Evolutionary conservation across 2,797 vertebrate genomes (phyloP).

Genomic region (Craterocephalus amniculus): DNA sequence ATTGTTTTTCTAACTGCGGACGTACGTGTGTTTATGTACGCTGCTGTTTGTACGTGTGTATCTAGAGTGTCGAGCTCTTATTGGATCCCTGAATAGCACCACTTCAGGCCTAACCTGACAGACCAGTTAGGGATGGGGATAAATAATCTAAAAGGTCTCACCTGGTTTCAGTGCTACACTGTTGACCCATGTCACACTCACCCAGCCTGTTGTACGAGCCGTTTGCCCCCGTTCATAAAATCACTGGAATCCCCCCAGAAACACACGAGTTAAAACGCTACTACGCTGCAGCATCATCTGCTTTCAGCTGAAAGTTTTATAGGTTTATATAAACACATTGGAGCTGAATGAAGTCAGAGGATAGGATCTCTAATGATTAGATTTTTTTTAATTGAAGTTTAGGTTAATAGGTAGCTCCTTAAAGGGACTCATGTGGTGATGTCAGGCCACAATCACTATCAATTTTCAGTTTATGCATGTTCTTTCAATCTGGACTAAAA

Average conservation of each 20-base stretch:
- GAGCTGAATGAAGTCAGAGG: slow-evolving; percentile 37
- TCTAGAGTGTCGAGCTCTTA: slow-evolving; percentile 65
- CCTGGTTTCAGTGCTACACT: slow-evolving; percentile 72
- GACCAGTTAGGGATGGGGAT: slow-evolving; percentile 78
- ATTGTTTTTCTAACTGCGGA: slow-evolving; percentile 59
- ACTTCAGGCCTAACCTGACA: slow-evolving; percentile 82
- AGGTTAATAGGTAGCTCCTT: slow-evolving; percentile 61
- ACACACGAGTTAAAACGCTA: slow-evolving; percentile 19
- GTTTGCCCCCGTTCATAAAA: slow-evolving; percentile 51
- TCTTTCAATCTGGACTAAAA: slow-evolving; percentile 1
- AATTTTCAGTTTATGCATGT: not conserved
- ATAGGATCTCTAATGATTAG: slow-evolving; percentile 58
- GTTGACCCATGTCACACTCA: slow-evolving; percentile 67
- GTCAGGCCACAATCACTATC: not conserved
- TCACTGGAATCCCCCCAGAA: slow-evolving; percentile 12
- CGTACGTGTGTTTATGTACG: slow-evolving; percentile 51
- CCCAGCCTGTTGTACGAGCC: slow-evolving; percentile 59
- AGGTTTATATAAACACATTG: slow-evolving; percentile 41
- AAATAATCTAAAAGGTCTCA: slow-evolving; percentile 62
- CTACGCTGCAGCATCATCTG: slow-evolving; percentile 29
- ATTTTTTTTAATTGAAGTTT: slow-evolving; percentile 42
- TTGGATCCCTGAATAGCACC: slow-evolving; percentile 72
- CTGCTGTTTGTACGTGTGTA: slow-evolving; percentile 59
- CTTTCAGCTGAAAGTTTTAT: slow-evolving; percentile 28
- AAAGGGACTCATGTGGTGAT: slow-evolving; percentile 42